Evolutionary conservation across 2,888 invertebrate genomes (phyloP), one percentile per base, ranked within the genome.

Genomic region (Pseudanteris insignis): DNA sequence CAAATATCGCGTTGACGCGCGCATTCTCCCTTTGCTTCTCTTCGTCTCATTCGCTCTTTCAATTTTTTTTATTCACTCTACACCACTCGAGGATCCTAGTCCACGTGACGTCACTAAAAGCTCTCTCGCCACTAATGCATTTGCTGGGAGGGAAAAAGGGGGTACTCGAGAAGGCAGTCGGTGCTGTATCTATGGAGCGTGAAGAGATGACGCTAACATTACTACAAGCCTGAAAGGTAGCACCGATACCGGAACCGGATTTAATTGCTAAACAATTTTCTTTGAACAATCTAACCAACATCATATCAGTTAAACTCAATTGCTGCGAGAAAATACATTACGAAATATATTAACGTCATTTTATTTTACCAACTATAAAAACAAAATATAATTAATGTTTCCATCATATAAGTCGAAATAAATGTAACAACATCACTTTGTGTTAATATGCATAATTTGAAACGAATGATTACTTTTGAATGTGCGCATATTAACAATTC

Each of bases 121-220:
- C 69, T 69, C 68, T 67, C 69, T 67, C 62, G 65, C 69, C 70
- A 71, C 77, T 77, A 78, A 79, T 79, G 79, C 78, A 78, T 78
- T 76, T 76, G 77, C 73, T 71, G 71, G 70, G 70, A 71, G 69
- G 72, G 62, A 65, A 64, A 72, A 64, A 64, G 66, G 75, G 75
- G 44, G 40, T 29, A 7, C 28, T 51, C 47, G 48, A 55, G 48
- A 47, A 46, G 59, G 32, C 36, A 61, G 57, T 41, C 62, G 53
- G 61, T 33, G 58, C 69, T 62, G 70, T 71, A 74, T 67, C 72
- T 67, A 73, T 66, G 64, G 63, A 70, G 68, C 70, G 68, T 74
- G 70, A 74, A 73, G 69, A 70, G 71, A 69, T 71, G 69, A 72
- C 67, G 9, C 43, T 40, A 29, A 40, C 57, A 64, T 36, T 37